phyloP scores from a whole-genome alignment of 2,113 vertebrate genomes.

The Pongo abelii region DNA sequence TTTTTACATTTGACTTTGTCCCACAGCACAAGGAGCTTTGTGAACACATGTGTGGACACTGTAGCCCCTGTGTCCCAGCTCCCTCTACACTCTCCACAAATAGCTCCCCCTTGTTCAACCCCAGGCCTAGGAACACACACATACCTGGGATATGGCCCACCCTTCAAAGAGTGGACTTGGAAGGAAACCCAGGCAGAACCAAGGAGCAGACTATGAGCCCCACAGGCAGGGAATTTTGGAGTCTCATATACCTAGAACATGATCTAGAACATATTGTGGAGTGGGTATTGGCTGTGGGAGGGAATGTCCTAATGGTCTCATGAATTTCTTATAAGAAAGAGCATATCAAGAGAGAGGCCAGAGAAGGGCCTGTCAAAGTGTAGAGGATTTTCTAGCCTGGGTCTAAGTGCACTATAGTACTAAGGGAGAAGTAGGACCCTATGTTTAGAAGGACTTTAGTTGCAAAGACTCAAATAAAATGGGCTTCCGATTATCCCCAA shows the following conservation, averaged over 20 bases:
- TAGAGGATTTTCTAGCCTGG: not conserved
- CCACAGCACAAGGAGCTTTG: not conserved
- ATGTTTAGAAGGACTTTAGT: not conserved
- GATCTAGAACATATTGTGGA: not conserved
- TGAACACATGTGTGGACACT: not conserved
- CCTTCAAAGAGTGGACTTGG: not conserved
- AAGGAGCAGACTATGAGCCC: not conserved
- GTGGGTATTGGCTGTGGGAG: not conserved
- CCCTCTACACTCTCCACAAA: not conserved
- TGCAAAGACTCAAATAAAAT: conserved; percentile 14
- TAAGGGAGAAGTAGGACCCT: not conserved
- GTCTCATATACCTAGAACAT: not conserved
- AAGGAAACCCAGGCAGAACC: not conserved
- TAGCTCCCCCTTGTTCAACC: not conserved
- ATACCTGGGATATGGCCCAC: not conserved
- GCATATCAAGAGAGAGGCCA: not conserved
- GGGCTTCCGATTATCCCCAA: not conserved
- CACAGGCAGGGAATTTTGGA: not conserved
- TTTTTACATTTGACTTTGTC: not conserved
- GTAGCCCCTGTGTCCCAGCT: not conserved
- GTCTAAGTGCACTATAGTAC: not conserved
- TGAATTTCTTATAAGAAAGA: not conserved
- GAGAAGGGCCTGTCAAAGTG: not conserved
- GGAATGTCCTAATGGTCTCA: not conserved
- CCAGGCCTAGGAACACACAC: not conserved